Percentiles rank a stretch among this genome's conserved stretches.
These are phyloP conservation scores for Panurus biarmicus DNA, from an alignment of 2,113 vertebrate genomes.

Conservation along the genomic window DNA sequence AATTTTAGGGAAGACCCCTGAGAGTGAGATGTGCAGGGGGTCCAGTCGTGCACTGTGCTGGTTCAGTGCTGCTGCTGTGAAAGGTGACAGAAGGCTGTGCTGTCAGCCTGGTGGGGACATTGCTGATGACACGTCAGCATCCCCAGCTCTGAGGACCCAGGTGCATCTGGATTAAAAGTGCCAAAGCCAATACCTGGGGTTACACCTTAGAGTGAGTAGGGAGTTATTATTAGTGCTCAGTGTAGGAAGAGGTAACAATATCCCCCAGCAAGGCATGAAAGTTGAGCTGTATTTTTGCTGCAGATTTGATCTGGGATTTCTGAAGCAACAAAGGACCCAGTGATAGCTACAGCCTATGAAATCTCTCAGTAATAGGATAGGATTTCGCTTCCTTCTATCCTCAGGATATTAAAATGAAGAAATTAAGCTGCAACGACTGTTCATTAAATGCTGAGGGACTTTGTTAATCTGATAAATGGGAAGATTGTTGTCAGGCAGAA, in stretches of 20 bases:
- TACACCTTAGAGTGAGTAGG: background rate
- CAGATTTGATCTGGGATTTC: conserved; percentile 17
- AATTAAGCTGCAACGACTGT: too few relatives aligned
- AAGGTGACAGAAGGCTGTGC: fast-evolving
- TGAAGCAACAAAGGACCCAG: background rate
- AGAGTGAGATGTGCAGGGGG: background rate
- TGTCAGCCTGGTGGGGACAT: background rate
- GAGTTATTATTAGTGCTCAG: background rate
- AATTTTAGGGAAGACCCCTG: background rate
- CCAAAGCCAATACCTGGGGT: background rate
- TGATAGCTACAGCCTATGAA: background rate
- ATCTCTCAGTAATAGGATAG: background rate
- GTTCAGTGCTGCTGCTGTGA: background rate
- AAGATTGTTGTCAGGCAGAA: too few relatives aligned
- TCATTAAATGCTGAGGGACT: too few relatives aligned
- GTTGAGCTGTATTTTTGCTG: background rate
- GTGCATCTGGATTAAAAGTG: background rate
- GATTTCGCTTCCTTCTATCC: background rate
- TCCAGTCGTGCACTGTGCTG: fast-evolving
- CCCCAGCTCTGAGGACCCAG: background rate
- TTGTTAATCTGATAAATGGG: too few relatives aligned
- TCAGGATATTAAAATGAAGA: background rate
- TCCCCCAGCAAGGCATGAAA: background rate
- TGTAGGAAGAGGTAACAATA: background rate
- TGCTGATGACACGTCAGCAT: background rate